Conservation (phyloP, 2,113 vertebrate species). For the Crocuta crocuta region DNA sequence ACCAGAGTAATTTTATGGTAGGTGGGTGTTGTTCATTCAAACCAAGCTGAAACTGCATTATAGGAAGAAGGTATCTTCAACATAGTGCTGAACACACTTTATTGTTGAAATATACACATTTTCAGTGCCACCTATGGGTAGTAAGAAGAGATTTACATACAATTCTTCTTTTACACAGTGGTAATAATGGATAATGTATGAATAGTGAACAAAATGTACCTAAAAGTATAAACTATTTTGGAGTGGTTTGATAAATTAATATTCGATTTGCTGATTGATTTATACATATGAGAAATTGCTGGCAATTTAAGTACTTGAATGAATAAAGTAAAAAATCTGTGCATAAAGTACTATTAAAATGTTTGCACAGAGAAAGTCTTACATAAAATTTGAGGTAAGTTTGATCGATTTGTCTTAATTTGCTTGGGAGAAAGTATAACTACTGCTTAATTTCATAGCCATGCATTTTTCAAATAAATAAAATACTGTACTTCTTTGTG, state of each 20-base stretch:
- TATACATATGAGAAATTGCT: not conserved
- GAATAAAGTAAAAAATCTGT: not conserved
- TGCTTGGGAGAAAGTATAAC: not conserved
- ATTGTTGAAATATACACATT: slow-evolving; percentile 69
- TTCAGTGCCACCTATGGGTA: slow-evolving; percentile 78
- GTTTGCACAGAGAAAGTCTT: not conserved
- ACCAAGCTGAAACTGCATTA: not conserved
- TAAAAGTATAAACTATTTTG: not conserved
- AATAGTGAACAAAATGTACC: not conserved
- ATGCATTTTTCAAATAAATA: not conserved
- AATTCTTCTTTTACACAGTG: not conserved
- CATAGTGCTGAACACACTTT: not conserved
- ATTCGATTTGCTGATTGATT: not conserved
- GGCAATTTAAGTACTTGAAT: not conserved
- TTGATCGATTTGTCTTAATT: not conserved
- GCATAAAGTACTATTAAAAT: not conserved
- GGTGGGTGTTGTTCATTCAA: slow-evolving; percentile 29
- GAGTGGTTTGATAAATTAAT: not conserved
- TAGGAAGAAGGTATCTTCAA: not conserved
- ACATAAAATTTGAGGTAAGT: not conserved
- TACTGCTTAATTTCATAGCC: not conserved
- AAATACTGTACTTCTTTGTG: not conserved
- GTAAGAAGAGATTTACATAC: not conserved
- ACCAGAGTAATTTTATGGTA: slow-evolving; percentile 8
- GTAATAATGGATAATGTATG: not conserved